A percentile compares a stretch with the other conserved stretches of the same genome.
phyloP scores from a whole-genome alignment of 2,888 invertebrate species.

The Chesias legatella region DNA sequence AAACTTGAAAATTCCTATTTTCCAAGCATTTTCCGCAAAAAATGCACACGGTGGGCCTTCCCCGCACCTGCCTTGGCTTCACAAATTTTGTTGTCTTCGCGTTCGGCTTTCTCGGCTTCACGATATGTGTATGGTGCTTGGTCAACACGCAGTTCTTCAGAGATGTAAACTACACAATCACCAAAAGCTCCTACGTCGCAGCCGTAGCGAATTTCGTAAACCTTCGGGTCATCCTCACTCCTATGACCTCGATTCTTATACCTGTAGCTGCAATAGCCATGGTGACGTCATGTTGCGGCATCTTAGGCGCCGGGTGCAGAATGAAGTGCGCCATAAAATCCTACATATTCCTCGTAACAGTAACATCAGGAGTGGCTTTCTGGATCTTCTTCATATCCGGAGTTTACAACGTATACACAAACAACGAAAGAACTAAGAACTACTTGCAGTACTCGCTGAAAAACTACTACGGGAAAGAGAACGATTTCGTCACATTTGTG shows the following conservation, averaged over 20 bases:
- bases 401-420: constrained; percentile 58
- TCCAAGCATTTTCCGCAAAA: constrained; percentile 17
- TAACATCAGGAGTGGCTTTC: constrained; percentile 44
- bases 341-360: constrained; percentile 58
- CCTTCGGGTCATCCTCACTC: constrained; percentile 57
- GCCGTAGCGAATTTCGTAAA: constrained; percentile 57
- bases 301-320: constrained; percentile 63
- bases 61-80: constrained; percentile 67
- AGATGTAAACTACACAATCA: constrained; percentile 64
- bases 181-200: constrained; percentile 51
- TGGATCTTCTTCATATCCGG: constrained; percentile 62
- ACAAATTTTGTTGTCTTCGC: constrained; percentile 61
- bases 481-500: constrained; percentile 54
- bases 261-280: constrained; percentile 49
- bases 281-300: constrained; percentile 65
- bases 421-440: constrained; percentile 44
- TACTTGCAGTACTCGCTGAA: constrained; percentile 45
- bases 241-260: constrained; percentile 55
- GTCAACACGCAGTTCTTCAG: constrained; percentile 62
- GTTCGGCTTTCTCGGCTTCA: constrained; percentile 43
- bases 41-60: constrained; percentile 65
- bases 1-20: constrained; percentile 6
- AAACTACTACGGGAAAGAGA: constrained; percentile 54
- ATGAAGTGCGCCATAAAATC: constrained; percentile 63
- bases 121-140: constrained; percentile 62